Percentiles rank a stretch among this genome's conserved stretches.
Evolutionary conservation across 1,140 invertebrate genomes (phyloP).

Genomic region (Halictus rubicundus): DNA sequence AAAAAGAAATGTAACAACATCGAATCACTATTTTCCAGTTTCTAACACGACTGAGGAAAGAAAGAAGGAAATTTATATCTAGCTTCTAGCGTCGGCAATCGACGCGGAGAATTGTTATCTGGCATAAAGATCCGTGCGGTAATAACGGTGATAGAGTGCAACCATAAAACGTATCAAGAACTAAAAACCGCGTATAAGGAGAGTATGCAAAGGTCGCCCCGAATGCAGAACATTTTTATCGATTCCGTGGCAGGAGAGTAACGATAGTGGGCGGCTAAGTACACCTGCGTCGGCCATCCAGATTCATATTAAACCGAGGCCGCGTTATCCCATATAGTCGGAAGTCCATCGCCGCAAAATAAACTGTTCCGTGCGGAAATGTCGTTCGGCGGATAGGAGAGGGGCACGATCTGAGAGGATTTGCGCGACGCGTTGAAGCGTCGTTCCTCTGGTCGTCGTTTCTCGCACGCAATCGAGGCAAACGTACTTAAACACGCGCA

Average conservation of each 20-base stretch:
- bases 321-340: conserved; percentile 18
- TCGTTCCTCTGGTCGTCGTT: conserved; percentile 53
- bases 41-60: no score
- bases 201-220: no score
- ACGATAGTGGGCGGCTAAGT: background rate
- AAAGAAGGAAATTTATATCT: no score
- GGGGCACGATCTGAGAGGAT: conserved; percentile 68
- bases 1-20: no score
- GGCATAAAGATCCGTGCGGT: no score
- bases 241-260: background rate
- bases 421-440: conserved; percentile 72
- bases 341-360: conserved; percentile 50
- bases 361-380: conserved; percentile 56
- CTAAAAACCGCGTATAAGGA: no score
- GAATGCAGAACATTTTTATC: no score
- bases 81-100: no score
- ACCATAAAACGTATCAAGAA: no score
- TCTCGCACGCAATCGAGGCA: conserved; percentile 70
- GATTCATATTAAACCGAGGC: conserved; percentile 30
- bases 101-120: no score
- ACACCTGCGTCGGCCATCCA: background rate
- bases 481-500: conserved; percentile 71
- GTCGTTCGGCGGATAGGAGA: conserved; percentile 50
- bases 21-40: no score
- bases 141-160: no score